Evolutionary conservation across 2,113 vertebrate genomes (phyloP).

Genomic region (Delphinus delphis): DNA sequence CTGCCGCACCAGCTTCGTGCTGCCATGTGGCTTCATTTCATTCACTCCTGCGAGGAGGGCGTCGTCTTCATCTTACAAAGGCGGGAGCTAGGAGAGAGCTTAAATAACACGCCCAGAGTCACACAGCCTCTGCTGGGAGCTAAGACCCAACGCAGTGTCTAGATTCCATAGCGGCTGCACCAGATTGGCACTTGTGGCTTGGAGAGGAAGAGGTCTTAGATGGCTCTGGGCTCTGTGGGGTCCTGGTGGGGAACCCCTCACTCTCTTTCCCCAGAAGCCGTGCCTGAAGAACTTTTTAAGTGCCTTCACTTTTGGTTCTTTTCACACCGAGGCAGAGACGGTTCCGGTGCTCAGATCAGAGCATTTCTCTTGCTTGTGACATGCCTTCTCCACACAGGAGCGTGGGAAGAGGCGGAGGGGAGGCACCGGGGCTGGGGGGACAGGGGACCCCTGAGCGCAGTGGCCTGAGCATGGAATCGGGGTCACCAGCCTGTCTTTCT

Average conservation of each 20-base stretch:
- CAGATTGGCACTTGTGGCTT: rapidly evolving
- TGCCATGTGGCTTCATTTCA: neutral
- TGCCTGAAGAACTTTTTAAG: neutral
- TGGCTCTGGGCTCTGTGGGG: neutral
- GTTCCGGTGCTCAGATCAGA: rapidly evolving
- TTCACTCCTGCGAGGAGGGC: neutral
- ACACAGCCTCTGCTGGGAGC: neutral
- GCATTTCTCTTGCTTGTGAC: neutral
- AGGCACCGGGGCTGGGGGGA: neutral
- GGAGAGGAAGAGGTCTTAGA: neutral
- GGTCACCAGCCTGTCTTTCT: neutral
- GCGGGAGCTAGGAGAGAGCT: neutral
- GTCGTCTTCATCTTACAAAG: neutral
- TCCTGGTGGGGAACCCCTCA: neutral
- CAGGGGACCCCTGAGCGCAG: rapidly evolving
- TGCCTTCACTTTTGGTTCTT: neutral
- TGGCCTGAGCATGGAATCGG: neutral
- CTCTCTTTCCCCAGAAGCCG: neutral
- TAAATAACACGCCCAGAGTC: neutral
- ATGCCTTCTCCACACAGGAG: too few species aligned
- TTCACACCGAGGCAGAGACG: neutral
- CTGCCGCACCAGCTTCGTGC: rapidly evolving
- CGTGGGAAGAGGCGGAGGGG: neutral
- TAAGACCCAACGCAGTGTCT: neutral
- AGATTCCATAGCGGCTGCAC: rapidly evolving